Percentiles rank a stretch among this genome's conserved stretches.
These are phyloP conservation scores for Phania funesta DNA, from an alignment of 2,888 invertebrate species.

Conservation along the genomic window DNA sequence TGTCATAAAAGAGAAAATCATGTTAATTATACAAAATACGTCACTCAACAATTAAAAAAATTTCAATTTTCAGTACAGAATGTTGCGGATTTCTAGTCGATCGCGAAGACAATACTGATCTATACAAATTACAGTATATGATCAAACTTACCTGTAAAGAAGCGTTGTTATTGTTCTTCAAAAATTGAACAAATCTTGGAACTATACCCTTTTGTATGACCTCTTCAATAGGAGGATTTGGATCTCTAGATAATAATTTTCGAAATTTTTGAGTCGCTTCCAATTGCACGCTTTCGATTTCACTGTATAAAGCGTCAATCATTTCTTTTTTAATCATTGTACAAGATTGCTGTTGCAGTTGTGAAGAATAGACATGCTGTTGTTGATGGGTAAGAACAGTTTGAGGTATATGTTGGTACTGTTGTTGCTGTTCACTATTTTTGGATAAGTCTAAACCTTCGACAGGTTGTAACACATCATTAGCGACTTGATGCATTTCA, in stretches of 20 bases:
- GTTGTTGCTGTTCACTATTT: constrained; percentile 50
- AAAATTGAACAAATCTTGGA: constrained; percentile 95
- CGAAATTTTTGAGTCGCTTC: constrained; percentile 95
- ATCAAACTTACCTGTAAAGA: constrained; percentile 88
- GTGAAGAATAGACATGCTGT: constrained; percentile 15
- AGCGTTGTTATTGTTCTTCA: constrained; percentile 89
- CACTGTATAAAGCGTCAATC: constrained; percentile 91
- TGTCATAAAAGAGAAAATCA: too few relatives aligned
- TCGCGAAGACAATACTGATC: too few relatives aligned
- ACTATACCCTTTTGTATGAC: constrained; percentile 97
- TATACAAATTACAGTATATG: too few relatives aligned
- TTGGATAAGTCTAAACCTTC: constrained; percentile 57
- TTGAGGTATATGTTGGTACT: constrained; percentile 61
- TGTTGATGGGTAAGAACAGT: constrained; percentile 59
- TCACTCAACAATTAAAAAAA: too few relatives aligned
- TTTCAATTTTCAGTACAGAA: too few relatives aligned
- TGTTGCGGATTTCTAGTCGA: too few relatives aligned
- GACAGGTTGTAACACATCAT: constrained; percentile 40
- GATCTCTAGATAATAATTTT: constrained; percentile 95
- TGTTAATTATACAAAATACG: too few relatives aligned
- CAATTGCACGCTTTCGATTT: constrained; percentile 89
- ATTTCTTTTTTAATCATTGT: constrained; percentile 83
- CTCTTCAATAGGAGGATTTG: constrained; percentile 98
- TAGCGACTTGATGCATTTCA: constrained; percentile 70
- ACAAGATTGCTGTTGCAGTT: constrained; percentile 67